A percentile compares a stretch with the other conserved stretches of the same genome.
phyloP scores from a whole-genome alignment of 2,888 invertebrate genomes.

The Pandemis cinnamomeana region DNA sequence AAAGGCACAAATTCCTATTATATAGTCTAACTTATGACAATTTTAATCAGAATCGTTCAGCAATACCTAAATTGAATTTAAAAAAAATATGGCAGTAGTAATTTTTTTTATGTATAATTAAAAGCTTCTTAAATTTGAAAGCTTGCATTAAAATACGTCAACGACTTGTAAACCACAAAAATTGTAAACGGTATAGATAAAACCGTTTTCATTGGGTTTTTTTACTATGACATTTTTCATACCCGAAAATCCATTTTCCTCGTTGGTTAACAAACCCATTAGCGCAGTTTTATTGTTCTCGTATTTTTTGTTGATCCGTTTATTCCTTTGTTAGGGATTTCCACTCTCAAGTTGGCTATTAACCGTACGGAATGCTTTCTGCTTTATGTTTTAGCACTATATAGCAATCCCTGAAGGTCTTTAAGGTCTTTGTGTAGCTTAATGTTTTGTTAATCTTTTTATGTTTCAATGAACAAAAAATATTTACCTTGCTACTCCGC shows the following conservation, averaged over 20 bases:
- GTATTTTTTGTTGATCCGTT: constrained; percentile 14
- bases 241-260: constrained; percentile 20
- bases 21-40: too few species aligned
- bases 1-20: too few species aligned
- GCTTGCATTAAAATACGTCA: too few species aligned
- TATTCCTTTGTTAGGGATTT: constrained; percentile 12
- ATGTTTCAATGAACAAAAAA: too few species aligned
- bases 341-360: constrained; percentile 10
- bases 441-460: background rate
- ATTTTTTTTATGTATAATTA: too few species aligned
- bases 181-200: too few species aligned
- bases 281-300: constrained; percentile 22
- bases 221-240: constrained; percentile 2
- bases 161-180: too few species aligned
- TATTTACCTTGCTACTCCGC: too few species aligned
- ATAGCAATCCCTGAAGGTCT: background rate
- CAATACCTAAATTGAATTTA: too few species aligned
- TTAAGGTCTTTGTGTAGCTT: background rate
- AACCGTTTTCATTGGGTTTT: background rate
- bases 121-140: too few species aligned
- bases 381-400: background rate
- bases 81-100: too few species aligned
- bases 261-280: constrained; percentile 26
- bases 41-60: too few species aligned
- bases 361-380: background rate